Evolutionary conservation across 1,140 invertebrate species (phyloP), one percentile per base, ranked within the genome.

Genomic region (Aphidius ervi): DNA sequence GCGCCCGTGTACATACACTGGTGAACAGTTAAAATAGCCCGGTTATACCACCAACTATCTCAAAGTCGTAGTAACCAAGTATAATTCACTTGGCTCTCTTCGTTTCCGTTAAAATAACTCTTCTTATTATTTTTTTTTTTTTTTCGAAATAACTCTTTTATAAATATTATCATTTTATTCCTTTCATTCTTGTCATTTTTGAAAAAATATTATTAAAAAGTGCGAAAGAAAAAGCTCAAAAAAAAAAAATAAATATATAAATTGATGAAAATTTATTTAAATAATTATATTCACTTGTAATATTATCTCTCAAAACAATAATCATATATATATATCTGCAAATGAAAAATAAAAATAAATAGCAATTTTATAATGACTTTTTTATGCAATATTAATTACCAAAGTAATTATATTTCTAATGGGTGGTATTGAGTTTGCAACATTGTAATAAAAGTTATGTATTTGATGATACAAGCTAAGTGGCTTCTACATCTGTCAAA

Each of bases 151-250:
- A 31, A 31, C 4, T 45, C 59, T 62, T 52, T n/a, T 46, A 54
- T 65, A 59, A 62, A 58, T 57, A 59, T 61, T 52, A 61, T 49
- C 59, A 58, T 56, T 64, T 55, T 61, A 61, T 59, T 57, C 54
- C 42, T 43, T 10, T 43, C 5, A 8, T 10, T 43, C 42, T 43
- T 43, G 45, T 7, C 48, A 16, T 16, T 23, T 31, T 9, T 10
- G 7, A 52, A 39, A 52, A 49, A 16, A 16, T 31, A 23, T 39
- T 39, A 39, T 9, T 10, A n/a, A 52, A 52, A 52, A 9, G 31
- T 23, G 47, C 5, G 47, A 7, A 37, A 9, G 23, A 10, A 52
- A 52, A 52, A 9, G 31, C 20, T 6, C 0, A 31, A 23, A 39
- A 10, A 9, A 31, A 8, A 52, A 52, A n/a, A 54, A 54, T 4